These are phyloP conservation scores for Drosophila bifasciata DNA, from an alignment of 1,140 invertebrate species.

Conservation along the genomic window DNA sequence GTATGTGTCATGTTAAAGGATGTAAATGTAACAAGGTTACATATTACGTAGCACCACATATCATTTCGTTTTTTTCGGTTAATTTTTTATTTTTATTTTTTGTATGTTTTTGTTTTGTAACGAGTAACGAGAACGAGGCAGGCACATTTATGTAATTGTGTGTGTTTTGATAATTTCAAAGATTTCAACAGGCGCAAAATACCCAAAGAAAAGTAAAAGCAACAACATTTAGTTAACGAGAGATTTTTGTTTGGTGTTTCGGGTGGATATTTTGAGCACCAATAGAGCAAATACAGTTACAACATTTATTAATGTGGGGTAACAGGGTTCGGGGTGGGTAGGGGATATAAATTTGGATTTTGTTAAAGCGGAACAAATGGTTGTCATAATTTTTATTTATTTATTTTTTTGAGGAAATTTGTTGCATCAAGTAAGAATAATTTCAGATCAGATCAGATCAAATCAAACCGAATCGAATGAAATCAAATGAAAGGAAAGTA, in stretches of 20 bases:
- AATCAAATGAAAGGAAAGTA: slow-evolving; percentile 46
- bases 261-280: slow-evolving; percentile 65
- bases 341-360: slow-evolving; percentile 49
- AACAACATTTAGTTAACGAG: slow-evolving; percentile 80
- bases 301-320: slow-evolving; percentile 76
- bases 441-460: slow-evolving; percentile 35
- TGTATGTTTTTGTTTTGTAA: slow-evolving; percentile 56
- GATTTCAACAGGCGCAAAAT: slow-evolving; percentile 78
- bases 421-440: slow-evolving; percentile 52
- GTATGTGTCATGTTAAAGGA: slow-evolving; percentile 59
- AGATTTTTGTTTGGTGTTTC: slow-evolving; percentile 60
- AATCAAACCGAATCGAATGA: slow-evolving; percentile 38
- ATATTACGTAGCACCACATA: slow-evolving; percentile 66
- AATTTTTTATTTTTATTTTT: slow-evolving; percentile 14
- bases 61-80: slow-evolving; percentile 7
- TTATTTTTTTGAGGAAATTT: slow-evolving; percentile 35
- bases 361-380: slow-evolving; percentile 46
- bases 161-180: slow-evolving; percentile 43
- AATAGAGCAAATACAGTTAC: slow-evolving; percentile 79
- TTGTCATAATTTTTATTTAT: slow-evolving; percentile 31
- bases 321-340: slow-evolving; percentile 34
- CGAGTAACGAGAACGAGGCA: slow-evolving; percentile 77
- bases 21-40: slow-evolving; percentile 79
- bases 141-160: slow-evolving; percentile 71
- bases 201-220: slow-evolving; percentile 68